These are phyloP conservation scores for Metopia argyrocephala DNA, from an alignment of 2,888 invertebrate genomes.

Conservation along the genomic window DNA sequence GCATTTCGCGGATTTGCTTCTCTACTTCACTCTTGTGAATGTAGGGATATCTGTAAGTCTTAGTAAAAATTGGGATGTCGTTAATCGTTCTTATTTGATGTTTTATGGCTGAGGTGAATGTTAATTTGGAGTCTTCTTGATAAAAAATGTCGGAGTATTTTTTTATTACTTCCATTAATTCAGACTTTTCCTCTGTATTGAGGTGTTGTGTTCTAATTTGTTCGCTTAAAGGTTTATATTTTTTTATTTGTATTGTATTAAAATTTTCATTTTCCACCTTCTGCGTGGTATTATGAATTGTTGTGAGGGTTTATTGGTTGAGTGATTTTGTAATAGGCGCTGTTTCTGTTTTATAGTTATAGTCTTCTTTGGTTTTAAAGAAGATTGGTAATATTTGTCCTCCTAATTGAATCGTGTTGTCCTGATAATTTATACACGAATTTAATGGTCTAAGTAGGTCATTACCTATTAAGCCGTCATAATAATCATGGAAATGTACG, in stretches of 20 bases:
- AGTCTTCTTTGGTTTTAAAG: slow-evolving; percentile 23
- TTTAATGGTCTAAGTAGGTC: slow-evolving; percentile 37
- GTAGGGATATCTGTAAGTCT: too few species aligned
- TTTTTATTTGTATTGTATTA: too few species aligned
- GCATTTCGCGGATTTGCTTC: too few species aligned
- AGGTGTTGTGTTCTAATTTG: slow-evolving; percentile 34
- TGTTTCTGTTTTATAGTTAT: neutral
- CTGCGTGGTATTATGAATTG: too few species aligned
- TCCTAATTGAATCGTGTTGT: slow-evolving; percentile 19
- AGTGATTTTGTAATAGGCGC: neutral
- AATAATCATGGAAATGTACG: slow-evolving; percentile 44
- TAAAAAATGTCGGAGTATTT: slow-evolving; percentile 25
- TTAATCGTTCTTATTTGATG: slow-evolving; percentile 41
- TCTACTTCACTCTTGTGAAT: too few species aligned
- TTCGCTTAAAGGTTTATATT: neutral
- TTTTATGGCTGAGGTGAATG: slow-evolving; percentile 44
- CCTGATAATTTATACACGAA: slow-evolving; percentile 25
- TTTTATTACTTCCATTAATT: slow-evolving; percentile 12
- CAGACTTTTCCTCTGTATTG: too few species aligned
- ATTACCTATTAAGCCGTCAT: slow-evolving; percentile 53
- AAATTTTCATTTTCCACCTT: too few species aligned
- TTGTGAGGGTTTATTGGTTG: too few species aligned
- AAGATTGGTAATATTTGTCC: slow-evolving; percentile 23
- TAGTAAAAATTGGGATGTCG: too few species aligned
- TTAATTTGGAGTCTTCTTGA: slow-evolving; percentile 8